Conservation (phyloP, 2,888 invertebrate species). For the Volucella inanis region DNA sequence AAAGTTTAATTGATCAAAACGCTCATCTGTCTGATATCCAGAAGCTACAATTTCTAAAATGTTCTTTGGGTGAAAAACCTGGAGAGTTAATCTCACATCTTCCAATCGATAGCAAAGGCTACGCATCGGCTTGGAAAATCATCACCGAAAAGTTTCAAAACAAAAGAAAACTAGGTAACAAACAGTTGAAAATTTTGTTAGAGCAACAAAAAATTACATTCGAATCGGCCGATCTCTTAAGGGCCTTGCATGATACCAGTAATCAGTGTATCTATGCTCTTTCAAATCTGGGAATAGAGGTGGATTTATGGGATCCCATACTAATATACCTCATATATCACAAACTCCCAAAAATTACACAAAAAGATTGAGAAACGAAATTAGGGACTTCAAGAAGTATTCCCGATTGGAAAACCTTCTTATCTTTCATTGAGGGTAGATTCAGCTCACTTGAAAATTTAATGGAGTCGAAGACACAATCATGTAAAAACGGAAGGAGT, state of each 20-base stretch:
- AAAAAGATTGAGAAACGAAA: slow-evolving; percentile 26
- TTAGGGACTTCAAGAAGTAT: slow-evolving; percentile 32
- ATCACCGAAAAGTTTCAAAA: slow-evolving; percentile 28
- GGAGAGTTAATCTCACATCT: no score
- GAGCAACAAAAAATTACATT: no score
- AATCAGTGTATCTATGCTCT: slow-evolving; percentile 29
- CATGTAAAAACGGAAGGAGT: not conserved
- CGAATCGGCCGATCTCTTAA: not conserved
- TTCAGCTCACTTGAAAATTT: slow-evolving; percentile 38
- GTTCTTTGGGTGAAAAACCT: not conserved
- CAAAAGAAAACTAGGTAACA: slow-evolving; percentile 41
- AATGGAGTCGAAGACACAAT: not conserved
- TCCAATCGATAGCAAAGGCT: slow-evolving; percentile 21
- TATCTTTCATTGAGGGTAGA: slow-evolving; percentile 16
- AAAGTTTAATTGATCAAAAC: slow-evolving; percentile 35
- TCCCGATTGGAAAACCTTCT: slow-evolving; percentile 44
- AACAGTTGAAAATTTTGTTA: slow-evolving; percentile 25
- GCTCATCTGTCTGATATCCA: slow-evolving; percentile 35
- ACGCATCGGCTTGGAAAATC: slow-evolving; percentile 27
- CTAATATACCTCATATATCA: no score
- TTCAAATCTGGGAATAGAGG: not conserved
- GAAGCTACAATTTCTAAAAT: slow-evolving; percentile 30
- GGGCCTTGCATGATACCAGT: slow-evolving; percentile 21
- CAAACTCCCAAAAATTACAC: no score
- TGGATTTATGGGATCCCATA: no score